These are phyloP conservation scores for Pygoscelis antarcticus DNA, from an alignment of 2,113 vertebrate species.

Conservation along the genomic window DNA sequence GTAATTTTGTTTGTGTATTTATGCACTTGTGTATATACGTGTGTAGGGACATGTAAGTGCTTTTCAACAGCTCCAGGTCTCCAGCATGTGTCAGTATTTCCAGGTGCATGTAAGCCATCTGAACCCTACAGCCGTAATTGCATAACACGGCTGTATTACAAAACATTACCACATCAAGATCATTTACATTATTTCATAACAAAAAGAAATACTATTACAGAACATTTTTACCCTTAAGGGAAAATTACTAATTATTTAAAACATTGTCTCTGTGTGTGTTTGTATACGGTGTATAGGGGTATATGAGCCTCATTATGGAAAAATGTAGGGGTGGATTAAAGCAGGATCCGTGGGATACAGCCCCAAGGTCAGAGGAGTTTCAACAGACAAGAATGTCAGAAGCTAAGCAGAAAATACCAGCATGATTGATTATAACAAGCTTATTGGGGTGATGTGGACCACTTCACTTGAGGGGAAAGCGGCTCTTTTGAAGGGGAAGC, in stretches of 20 bases:
- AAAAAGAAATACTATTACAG: constrained; percentile 49
- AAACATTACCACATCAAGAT: constrained; percentile 41
- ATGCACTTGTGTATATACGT: neutral
- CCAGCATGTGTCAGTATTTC: neutral
- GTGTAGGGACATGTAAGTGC: neutral
- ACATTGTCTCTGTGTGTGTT: neutral
- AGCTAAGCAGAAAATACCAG: neutral
- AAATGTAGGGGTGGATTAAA: constrained; percentile 29
- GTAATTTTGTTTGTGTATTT: neutral
- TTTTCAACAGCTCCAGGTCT: neutral
- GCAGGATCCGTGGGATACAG: constrained; percentile 22
- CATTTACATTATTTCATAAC: constrained; percentile 65
- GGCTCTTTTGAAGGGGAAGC: neutral
- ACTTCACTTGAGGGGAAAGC: neutral
- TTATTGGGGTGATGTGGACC: neutral
- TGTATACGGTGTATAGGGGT: neutral
- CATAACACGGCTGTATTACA: constrained; percentile 33
- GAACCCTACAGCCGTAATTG: constrained; percentile 30
- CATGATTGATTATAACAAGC: neutral
- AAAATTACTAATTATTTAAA: constrained; percentile 43
- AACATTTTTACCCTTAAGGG: constrained; percentile 51
- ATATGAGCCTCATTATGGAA: constrained; percentile 19
- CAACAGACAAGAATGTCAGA: constrained; percentile 21
- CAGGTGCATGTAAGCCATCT: neutral
- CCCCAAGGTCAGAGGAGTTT: constrained; percentile 11